Evolutionary conservation across 2,888 invertebrate genomes (phyloP).

Genomic region (Yponomeuta cagnagella): DNA sequence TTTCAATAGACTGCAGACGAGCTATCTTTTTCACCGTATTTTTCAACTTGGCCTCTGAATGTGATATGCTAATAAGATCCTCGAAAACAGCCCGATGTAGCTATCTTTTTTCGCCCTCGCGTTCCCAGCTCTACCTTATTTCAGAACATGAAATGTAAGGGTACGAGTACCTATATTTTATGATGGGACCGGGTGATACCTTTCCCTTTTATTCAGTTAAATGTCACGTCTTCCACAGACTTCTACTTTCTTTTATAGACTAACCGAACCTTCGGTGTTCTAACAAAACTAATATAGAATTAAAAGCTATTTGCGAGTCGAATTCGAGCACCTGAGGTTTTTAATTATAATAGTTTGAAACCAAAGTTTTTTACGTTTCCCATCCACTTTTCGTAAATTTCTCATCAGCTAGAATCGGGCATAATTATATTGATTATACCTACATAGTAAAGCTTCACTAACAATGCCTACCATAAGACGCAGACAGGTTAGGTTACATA

Average conservation of each 20-base stretch:
- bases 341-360: too few relatives aligned
- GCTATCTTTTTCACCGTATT: slow-evolving; percentile 45
- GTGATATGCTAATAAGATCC: slow-evolving; percentile 57
- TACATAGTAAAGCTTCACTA: too few relatives aligned
- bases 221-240: neutral
- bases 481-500: neutral
- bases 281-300: too few relatives aligned
- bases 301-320: too few relatives aligned
- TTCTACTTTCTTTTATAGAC: neutral
- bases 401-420: too few relatives aligned
- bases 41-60: slow-evolving; percentile 44
- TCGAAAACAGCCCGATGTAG: slow-evolving; percentile 20
- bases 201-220: neutral
- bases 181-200: slow-evolving; percentile 1
- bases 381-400: too few relatives aligned
- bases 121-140: neutral
- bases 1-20: slow-evolving; percentile 41
- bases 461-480: neutral
- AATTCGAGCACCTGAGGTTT: too few relatives aligned
- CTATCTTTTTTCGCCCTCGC: neutral
- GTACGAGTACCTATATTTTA: neutral
- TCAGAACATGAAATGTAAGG: neutral
- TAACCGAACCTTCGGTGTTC: neutral
- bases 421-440: too few relatives aligned
- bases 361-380: too few relatives aligned